phyloP scores from a whole-genome alignment of 1,140 invertebrate genomes.

The Acyrthosiphon pisum region DNA sequence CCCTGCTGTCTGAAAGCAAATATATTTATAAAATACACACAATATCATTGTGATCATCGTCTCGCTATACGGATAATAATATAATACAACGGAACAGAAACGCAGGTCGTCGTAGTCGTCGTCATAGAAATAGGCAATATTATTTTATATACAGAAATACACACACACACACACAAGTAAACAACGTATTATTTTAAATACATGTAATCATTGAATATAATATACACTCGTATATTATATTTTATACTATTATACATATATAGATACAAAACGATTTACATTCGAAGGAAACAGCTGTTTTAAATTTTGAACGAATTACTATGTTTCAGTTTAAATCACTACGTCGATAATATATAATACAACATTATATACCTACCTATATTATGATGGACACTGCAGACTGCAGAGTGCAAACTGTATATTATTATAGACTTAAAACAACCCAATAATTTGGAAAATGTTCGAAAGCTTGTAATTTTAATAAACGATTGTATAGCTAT shows the following conservation, averaged over 20 bases:
- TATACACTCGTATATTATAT: neutral
- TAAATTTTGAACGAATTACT: neutral
- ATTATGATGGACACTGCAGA: neutral
- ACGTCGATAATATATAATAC: neutral
- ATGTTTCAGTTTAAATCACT: neutral
- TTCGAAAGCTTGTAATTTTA: neutral
- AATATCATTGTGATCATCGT: neutral
- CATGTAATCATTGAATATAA: slow-evolving; percentile 26
- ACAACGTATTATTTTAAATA: neutral
- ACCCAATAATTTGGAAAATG: neutral
- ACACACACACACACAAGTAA: neutral
- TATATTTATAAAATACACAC: neutral
- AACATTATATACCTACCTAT: neutral
- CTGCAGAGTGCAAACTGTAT: neutral
- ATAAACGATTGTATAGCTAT: neutral
- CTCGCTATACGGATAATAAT: neutral
- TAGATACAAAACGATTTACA: neutral
- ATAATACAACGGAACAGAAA: neutral
- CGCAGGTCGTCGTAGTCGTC: neutral
- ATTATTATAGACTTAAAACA: neutral
- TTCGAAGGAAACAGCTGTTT: neutral
- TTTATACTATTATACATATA: neutral
- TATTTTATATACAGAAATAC: neutral
- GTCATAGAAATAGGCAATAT: neutral
- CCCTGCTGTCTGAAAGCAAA: neutral